A percentile compares a stretch with the other conserved stretches of the same genome.
These are phyloP conservation scores for Saccostrea cuccullata DNA, from an alignment of 1,140 invertebrate genomes.

Conservation along the genomic window DNA sequence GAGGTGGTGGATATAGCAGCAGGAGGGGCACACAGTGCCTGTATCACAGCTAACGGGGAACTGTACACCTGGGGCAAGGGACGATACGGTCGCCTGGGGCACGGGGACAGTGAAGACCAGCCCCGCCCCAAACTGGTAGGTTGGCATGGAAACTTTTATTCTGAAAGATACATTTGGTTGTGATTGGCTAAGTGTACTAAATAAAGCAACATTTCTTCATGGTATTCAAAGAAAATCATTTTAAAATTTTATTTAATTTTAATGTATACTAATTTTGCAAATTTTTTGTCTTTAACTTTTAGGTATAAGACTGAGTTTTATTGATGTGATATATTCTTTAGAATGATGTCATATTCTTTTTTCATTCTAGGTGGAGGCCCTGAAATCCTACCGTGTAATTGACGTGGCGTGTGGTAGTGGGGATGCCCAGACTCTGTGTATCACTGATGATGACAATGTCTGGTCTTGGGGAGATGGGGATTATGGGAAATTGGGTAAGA, in stretches of 20 bases:
- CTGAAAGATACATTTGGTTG: too few relatives aligned
- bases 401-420: slow-evolving; percentile 97
- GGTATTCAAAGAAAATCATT: too few relatives aligned
- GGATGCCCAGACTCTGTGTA: slow-evolving; percentile 96
- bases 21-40: slow-evolving; percentile 95
- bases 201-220: too few relatives aligned
- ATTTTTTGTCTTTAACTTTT: too few relatives aligned
- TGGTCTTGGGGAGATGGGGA: slow-evolving; percentile 96
- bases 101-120: slow-evolving; percentile 96
- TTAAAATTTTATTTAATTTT: too few relatives aligned
- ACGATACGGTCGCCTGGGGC: slow-evolving; percentile 93
- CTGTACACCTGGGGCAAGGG: slow-evolving; percentile 98
- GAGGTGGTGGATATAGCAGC: slow-evolving; percentile 95
- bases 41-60: slow-evolving; percentile 90
- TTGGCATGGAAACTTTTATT: background rate
- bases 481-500: slow-evolving; percentile 91
- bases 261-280: too few relatives aligned
- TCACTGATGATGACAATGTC: slow-evolving; percentile 96
- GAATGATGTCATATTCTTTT: background rate
- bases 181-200: too few relatives aligned
- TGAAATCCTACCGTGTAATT: slow-evolving; percentile 88
- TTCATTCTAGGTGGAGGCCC: slow-evolving; percentile 85
- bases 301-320: too few relatives aligned
- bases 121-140: slow-evolving; percentile 90
- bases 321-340: too few relatives aligned